phyloP scores from a whole-genome alignment of 1,140 invertebrate species.

The Trissolcus basalis region DNA sequence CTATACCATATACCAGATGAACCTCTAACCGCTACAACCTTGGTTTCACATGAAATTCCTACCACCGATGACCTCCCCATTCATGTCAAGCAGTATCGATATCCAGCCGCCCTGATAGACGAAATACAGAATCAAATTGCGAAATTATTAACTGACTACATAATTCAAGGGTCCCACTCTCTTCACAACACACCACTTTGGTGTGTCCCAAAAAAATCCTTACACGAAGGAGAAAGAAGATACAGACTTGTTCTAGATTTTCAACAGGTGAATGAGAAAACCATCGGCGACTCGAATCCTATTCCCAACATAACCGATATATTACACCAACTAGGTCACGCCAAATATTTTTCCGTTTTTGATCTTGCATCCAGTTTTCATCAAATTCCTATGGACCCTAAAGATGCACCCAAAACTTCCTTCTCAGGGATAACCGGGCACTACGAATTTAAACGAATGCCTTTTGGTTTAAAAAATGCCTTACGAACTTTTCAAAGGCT shows the following conservation, averaged over 20 bases:
- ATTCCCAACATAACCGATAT: too few species aligned
- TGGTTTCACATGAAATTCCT: neutral
- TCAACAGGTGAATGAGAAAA: too few species aligned
- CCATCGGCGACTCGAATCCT: too few species aligned
- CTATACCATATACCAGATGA: neutral
- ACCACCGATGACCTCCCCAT: constrained; percentile 1
- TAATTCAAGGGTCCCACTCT: neutral
- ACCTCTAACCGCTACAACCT: neutral
- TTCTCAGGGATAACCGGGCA: too few species aligned
- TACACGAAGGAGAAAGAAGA: neutral
- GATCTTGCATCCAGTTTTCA: too few species aligned
- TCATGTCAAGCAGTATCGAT: constrained; percentile 1
- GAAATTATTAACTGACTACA: neutral
- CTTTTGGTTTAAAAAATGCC: too few species aligned
- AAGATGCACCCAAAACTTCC: too few species aligned
- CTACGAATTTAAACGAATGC: too few species aligned
- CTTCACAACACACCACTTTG: constrained; percentile 5
- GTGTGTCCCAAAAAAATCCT: constrained; percentile 9
- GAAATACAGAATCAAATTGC: constrained; percentile 2
- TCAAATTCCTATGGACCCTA: too few species aligned
- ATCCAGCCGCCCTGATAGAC: constrained; percentile 2
- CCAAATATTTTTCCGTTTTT: too few species aligned
- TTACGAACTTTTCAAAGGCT: too few species aligned
- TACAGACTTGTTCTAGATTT: neutral
- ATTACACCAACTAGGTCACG: too few species aligned